Conservation (phyloP, 1,140 invertebrate genomes). For the Papilio machaon region DNA sequence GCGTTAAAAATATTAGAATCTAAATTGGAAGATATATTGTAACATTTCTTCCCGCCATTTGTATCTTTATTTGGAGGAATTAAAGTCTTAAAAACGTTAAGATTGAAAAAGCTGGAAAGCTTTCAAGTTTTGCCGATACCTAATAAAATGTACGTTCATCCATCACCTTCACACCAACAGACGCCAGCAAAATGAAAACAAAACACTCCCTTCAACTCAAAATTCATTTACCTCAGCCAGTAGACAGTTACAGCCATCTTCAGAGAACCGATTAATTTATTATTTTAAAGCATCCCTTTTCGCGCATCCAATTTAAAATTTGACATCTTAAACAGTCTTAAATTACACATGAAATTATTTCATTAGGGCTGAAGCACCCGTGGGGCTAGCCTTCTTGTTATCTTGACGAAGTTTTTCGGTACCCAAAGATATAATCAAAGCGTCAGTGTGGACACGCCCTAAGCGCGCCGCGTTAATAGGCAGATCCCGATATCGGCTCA, state of each 20-base stretch:
- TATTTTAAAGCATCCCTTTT: constrained; percentile 73
- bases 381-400: constrained; percentile 60
- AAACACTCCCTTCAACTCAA: constrained; percentile 27
- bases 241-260: constrained; percentile 59
- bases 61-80: background rate
- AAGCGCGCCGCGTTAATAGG: constrained; percentile 73
- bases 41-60: background rate
- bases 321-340: constrained; percentile 81
- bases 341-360: constrained; percentile 79
- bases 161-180: constrained; percentile 33
- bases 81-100: background rate
- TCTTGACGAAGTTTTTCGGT: constrained; percentile 67
- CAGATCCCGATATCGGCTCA: constrained; percentile 69
- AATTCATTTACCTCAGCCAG: constrained; percentile 43
- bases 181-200: constrained; percentile 29
- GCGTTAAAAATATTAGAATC: background rate
- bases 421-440: constrained; percentile 73
- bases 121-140: constrained; percentile 11
- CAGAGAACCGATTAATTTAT: constrained; percentile 79
- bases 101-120: background rate
- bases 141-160: constrained; percentile 27
- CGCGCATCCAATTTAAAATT: constrained; percentile 80
- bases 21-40: background rate
- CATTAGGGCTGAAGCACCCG: constrained; percentile 66
- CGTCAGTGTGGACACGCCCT: constrained; percentile 72